A percentile compares a stretch with the other conserved stretches of the same genome.
Evolutionary conservation across 2,797 vertebrate genomes (phyloP).

Genomic region (Eupleurogrammus muticus): DNA sequence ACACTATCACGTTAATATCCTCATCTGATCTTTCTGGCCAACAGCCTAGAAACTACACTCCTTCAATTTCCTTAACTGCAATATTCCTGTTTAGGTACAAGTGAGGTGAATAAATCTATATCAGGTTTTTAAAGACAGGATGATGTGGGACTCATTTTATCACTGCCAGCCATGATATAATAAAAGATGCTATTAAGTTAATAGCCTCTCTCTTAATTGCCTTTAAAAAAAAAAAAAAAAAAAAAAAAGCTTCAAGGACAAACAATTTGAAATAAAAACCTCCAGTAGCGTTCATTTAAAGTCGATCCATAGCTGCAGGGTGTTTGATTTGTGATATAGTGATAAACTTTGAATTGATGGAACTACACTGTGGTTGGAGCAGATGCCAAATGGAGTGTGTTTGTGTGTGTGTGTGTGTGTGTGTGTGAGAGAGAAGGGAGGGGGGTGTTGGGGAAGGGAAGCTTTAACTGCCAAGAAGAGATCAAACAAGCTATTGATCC

Average conservation of each 20-base stretch:
- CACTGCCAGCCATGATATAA: conserved; percentile 22
- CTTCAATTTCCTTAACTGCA: conserved; percentile 5
- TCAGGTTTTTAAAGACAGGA: conserved; percentile 40
- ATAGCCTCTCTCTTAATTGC: conserved; percentile 13
- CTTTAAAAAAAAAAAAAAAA: not conserved
- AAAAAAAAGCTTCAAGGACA: conserved; percentile 10
- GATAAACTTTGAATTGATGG: conserved; percentile 6
- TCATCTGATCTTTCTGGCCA: conserved; percentile 5
- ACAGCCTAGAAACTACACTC: conserved; percentile 29
- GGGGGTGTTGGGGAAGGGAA: conserved; percentile 28
- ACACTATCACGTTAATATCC: conserved; percentile 33
- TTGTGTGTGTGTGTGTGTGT: no score
- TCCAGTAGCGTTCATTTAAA: not conserved
- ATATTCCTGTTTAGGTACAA: conserved; percentile 22
- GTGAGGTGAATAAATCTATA: conserved; percentile 28
- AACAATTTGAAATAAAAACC: conserved; percentile 11
- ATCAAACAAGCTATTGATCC: conserved; percentile 70
- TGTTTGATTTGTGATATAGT: not conserved
- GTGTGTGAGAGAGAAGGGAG: no score
- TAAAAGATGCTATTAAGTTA: conserved; percentile 36
- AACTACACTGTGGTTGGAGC: not conserved
- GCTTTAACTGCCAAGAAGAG: conserved; percentile 25
- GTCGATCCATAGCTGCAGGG: not conserved
- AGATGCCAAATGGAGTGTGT: not conserved
- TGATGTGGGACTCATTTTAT: conserved; percentile 19